Conservation (phyloP, 1,140 invertebrate species). For the Apis mellifera region Amel_HAv3.1 CM009939.2:357501-358000, state of each 20-base stretch:
- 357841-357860: background rate
- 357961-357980: background rate
- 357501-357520: background rate
- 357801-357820: constrained; percentile 1
- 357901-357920: background rate
- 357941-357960: background rate
- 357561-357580: background rate
- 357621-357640: background rate
- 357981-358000: background rate
- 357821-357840: background rate
- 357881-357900: background rate
- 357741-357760: background rate
- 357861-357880: background rate
- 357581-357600: background rate
- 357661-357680: background rate
- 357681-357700: background rate
- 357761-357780: background rate
- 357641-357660: background rate
- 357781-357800: too few relatives aligned
- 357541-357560: background rate
- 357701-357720: background rate
- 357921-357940: too few relatives aligned
- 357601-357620: background rate
- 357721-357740: background rate
- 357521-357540: background rate